A percentile compares a stretch with the other conserved stretches of the same genome.
These are phyloP conservation scores for Sweltsa coloradensis DNA, from an alignment of 1,140 invertebrate genomes.

Conservation along the genomic window DNA sequence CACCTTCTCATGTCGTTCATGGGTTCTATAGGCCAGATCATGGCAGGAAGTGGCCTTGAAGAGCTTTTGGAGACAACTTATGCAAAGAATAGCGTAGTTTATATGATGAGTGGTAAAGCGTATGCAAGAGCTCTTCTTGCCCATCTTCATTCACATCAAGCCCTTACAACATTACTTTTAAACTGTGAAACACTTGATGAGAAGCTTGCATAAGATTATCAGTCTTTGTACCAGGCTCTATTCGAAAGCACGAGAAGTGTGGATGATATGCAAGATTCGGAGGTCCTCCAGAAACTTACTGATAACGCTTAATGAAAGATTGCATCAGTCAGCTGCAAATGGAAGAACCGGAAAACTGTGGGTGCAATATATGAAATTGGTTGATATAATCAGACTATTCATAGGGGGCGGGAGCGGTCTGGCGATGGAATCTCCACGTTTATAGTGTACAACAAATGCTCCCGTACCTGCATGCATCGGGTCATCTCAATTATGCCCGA, in stretches of 20 bases:
- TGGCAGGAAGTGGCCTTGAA: slow-evolving; percentile 27
- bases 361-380: slow-evolving; percentile 28
- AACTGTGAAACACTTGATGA: background rate
- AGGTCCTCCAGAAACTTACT: background rate
- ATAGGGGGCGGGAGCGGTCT: slow-evolving; percentile 26
- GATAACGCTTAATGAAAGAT: background rate
- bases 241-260: background rate
- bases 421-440: slow-evolving; percentile 30
- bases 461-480: slow-evolving; percentile 30
- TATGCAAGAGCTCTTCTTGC: slow-evolving; percentile 29
- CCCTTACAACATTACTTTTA: slow-evolving; percentile 22
- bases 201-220: background rate
- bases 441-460: slow-evolving; percentile 28
- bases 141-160: slow-evolving; percentile 25
- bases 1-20: slow-evolving; percentile 29
- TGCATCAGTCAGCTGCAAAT: background rate
- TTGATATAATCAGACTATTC: slow-evolving; percentile 24
- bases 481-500: slow-evolving; percentile 32
- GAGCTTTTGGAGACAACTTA: slow-evolving; percentile 23
- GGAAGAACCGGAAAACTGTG: slow-evolving; percentile 20
- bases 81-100: slow-evolving; percentile 21
- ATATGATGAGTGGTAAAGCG: slow-evolving; percentile 29
- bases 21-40: slow-evolving; percentile 26
- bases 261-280: background rate
- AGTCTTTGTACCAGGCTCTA: background rate